These are phyloP conservation scores for Gryllus longicercus DNA, from an alignment of 2,888 invertebrate genomes.

Conservation along the genomic window DNA sequence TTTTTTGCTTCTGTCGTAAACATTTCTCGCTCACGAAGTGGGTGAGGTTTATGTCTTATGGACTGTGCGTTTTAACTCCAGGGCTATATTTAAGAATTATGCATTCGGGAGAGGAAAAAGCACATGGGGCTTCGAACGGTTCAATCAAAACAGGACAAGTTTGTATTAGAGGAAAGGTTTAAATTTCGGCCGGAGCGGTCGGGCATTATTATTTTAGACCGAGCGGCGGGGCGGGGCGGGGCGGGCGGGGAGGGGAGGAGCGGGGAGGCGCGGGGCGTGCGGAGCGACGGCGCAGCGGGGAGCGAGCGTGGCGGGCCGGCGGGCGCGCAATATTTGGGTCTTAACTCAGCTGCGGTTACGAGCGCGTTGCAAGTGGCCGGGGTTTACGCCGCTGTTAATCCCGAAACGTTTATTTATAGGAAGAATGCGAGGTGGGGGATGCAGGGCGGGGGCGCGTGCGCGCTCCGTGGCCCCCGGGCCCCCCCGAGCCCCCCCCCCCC, in stretches of 20 bases:
- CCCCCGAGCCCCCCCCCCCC: not conserved
- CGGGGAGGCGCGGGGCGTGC: not conserved
- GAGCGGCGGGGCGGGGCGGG: not conserved
- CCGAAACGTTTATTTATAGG: conserved; percentile 1
- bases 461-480: not conserved
- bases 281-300: not conserved
- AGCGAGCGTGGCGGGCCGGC: not conserved
- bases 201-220: not conserved
- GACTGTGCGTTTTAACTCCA: conserved; percentile 2
- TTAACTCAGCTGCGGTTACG: conserved; percentile 4
- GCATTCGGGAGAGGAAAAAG: not conserved
- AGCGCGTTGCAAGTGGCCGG: conserved; percentile 6
- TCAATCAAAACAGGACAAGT: not conserved
- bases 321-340: not conserved
- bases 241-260: no score
- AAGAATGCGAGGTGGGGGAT: conserved; percentile 10
- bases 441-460: not conserved
- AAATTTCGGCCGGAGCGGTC: not conserved
- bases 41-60: conserved; percentile 17
- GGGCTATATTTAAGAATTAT: conserved; percentile 7
- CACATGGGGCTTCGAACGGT: not conserved
- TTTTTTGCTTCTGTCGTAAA: not conserved
- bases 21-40: not conserved
- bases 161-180: not conserved
- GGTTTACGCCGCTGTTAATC: not conserved